phyloP scores from a whole-genome alignment of 1,140 invertebrate genomes.

The Lucilia cuprina region DNA sequence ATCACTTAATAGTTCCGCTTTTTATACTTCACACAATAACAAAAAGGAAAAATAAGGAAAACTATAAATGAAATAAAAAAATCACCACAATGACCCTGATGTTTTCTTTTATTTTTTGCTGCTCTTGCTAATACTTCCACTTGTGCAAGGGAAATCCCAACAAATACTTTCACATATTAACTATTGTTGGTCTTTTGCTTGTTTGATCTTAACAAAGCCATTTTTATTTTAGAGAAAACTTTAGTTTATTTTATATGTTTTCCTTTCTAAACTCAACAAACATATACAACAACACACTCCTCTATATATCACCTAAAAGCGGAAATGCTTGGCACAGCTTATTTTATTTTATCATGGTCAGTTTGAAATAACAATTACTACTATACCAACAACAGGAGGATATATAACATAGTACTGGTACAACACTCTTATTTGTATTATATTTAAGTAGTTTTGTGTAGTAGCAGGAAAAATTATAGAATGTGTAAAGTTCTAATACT shows the following conservation, averaged over 20 bases:
- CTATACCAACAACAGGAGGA: too few species aligned
- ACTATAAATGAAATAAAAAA: background rate
- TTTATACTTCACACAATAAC: background rate
- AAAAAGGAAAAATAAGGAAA: background rate
- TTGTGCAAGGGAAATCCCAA: background rate
- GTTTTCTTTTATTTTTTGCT: background rate
- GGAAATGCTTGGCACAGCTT: slow-evolving; percentile 5
- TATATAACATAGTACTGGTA: background rate
- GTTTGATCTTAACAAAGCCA: background rate
- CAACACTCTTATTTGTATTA: background rate
- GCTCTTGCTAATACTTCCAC: background rate
- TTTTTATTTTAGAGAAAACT: background rate
- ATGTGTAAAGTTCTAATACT: background rate
- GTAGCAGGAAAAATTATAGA: background rate
- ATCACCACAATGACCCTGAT: slow-evolving; percentile 1
- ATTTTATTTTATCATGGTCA: slow-evolving; percentile 2
- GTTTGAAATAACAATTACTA: background rate
- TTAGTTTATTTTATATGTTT: background rate
- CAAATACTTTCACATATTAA: background rate
- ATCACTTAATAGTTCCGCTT: background rate
- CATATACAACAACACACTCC: background rate
- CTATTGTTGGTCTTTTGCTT: slow-evolving; percentile 5
- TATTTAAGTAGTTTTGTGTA: background rate
- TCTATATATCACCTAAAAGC: background rate
- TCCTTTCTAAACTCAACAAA: background rate